These are phyloP conservation scores for Condylostylus longicornis DNA, from an alignment of 1,140 invertebrate genomes.

Conservation along the genomic window DNA sequence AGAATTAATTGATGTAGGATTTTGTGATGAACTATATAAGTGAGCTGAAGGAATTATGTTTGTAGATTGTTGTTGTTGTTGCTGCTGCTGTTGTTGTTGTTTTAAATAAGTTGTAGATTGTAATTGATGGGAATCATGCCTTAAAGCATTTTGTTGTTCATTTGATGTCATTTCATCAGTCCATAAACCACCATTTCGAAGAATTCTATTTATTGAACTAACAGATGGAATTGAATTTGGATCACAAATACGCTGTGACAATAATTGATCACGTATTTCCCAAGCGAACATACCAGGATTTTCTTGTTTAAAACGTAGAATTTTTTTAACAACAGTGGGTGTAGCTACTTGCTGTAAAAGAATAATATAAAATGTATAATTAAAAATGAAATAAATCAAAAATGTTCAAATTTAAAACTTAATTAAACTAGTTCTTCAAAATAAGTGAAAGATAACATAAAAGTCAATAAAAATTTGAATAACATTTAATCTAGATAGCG, in stretches of 20 bases:
- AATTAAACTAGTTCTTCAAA: no score
- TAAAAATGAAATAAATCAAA: not conserved
- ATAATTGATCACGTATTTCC: conserved; percentile 78
- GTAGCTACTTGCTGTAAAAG: conserved; percentile 77
- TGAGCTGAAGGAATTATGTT: no score
- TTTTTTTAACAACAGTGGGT: conserved; percentile 81
- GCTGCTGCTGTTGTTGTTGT: conserved; percentile 11
- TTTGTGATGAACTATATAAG: no score
- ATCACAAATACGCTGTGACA: conserved; percentile 71
- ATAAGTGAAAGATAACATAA: no score
- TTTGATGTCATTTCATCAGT: conserved; percentile 40
- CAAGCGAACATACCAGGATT: conserved; percentile 86
- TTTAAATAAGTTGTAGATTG: not conserved
- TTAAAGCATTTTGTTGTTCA: conserved; percentile 20
- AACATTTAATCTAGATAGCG: no score
- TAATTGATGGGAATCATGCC: not conserved
- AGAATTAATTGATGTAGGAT: no score
- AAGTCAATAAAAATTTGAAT: no score
- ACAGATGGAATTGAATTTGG: conserved; percentile 79
- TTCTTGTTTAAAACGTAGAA: conserved; percentile 77
- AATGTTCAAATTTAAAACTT: no score
- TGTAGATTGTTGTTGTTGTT: conserved; percentile 13
- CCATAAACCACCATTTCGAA: conserved; percentile 68
- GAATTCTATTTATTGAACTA: conserved; percentile 86
- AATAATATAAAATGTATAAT: conserved; percentile 12